These are phyloP conservation scores for Acholoe squamosa DNA, from an alignment of 2,888 invertebrate genomes.

Conservation along the genomic window DNA sequence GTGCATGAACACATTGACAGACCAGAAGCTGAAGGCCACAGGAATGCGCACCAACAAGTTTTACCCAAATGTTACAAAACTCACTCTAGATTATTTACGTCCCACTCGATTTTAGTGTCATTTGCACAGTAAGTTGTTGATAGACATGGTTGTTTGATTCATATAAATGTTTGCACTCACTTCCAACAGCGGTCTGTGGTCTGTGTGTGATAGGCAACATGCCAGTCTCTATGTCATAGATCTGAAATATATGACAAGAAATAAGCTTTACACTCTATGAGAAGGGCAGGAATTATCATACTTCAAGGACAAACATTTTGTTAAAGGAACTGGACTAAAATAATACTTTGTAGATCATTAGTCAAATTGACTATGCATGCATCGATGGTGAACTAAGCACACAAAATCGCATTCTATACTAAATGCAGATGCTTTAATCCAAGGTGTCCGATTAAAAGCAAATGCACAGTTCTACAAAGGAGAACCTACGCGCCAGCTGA, in stretches of 20 bases:
- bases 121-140: background rate
- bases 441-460: too few relatives aligned
- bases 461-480: too few relatives aligned
- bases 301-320: too few relatives aligned
- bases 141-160: background rate
- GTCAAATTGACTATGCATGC: too few relatives aligned
- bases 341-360: too few relatives aligned
- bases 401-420: too few relatives aligned
- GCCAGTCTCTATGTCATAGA: conserved; percentile 79
- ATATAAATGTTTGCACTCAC: background rate
- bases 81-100: background rate
- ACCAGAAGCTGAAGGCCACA: background rate
- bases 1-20: conserved; percentile 9
- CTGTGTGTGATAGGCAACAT: conserved; percentile 67
- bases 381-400: too few relatives aligned
- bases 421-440: too few relatives aligned
- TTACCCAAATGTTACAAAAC: conserved; percentile 7
- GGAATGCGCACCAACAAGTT: background rate
- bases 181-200: conserved; percentile 73
- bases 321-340: too few relatives aligned
- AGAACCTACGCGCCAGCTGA: too few relatives aligned
- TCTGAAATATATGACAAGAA: conserved; percentile 70
- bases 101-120: background rate
- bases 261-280: too few relatives aligned
- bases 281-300: too few relatives aligned